Evolutionary conservation across 2,888 invertebrate species (phyloP), one percentile per base, ranked within the genome.

Genomic region (Platycnemis pennipes): DNA sequence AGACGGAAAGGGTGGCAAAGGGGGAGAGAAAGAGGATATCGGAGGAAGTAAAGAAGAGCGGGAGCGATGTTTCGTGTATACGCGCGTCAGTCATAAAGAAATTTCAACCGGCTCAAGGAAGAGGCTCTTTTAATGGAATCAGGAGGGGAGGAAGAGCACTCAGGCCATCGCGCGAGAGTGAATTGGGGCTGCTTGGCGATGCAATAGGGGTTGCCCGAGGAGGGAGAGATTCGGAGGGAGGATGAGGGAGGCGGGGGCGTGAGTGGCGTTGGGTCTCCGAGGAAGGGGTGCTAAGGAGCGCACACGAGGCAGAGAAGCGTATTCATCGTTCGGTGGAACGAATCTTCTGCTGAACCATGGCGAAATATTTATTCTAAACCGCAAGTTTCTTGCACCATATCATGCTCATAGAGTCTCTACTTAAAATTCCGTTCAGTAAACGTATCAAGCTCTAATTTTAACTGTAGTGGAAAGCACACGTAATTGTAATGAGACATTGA

Each of bases 41-140:
- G 31, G 11, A 37, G 13, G 77, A 77, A 77, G 77, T 13, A 37
- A 37, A 8, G 26, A 26, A 63, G 37, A 37, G 37, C 37, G 7
- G 31, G n/a, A 77, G 77, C 77, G 31, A n/a, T 77, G 77, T 77
- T 77, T 77, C 44, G 87, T 26, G 87, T 87, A 53, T 63, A 56
- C 19, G 7, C 77, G 37, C 42, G 89, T 42, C 91, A 44, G 19
- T 44, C 56, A 91, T 44, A 63, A 63, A 44, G 91, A 69, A 91
- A 45, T 69, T 44, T 56, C 56, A 8, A 4, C 42, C 44, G 56
- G 87, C 46, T 77, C 31, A 77, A 77, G 77, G 87, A 87, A 46
- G 89, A 56, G 56, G 77, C 37, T 37, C 89, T 56, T 37, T 56
- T 53, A 89, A 63, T 89, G 89, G 89, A 89, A 49, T 53, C 89